A percentile compares a stretch with the other conserved stretches of the same genome.
Conservation (phyloP, 2,113 vertebrate species). For the human region DNA sequence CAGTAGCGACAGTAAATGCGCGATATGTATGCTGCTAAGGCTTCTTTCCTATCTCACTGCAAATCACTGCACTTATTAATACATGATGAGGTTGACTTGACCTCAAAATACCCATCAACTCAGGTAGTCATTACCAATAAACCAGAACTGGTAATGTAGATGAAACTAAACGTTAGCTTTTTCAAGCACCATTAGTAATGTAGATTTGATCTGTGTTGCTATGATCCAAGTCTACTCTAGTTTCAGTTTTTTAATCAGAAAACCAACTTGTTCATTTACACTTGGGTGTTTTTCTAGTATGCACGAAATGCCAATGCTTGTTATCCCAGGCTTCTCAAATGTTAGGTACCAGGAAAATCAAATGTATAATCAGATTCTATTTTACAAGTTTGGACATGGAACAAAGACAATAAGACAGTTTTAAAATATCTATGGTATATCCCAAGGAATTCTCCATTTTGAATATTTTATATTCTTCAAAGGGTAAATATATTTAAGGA, state of each 20-base stretch:
- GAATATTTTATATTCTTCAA: background rate
- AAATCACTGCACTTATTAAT: background rate
- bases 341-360: background rate
- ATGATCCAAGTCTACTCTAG: background rate
- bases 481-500: background rate
- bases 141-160: background rate
- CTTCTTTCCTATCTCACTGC: background rate
- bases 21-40: background rate
- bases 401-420: background rate
- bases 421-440: background rate
- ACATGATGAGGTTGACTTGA: background rate
- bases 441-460: background rate
- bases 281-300: background rate
- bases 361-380: background rate
- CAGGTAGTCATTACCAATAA: background rate
- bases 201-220: background rate
- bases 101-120: background rate
- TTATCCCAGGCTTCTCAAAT: background rate
- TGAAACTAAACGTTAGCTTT: background rate
- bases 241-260: background rate
- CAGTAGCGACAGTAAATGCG: background rate
- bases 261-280: background rate
- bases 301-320: background rate
- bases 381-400: background rate
- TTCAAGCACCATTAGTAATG: background rate